Percentiles rank a stretch among this genome's conserved stretches.
phyloP scores from a whole-genome alignment of 2,888 invertebrate species.

The Leucophora obtusa region DNA sequence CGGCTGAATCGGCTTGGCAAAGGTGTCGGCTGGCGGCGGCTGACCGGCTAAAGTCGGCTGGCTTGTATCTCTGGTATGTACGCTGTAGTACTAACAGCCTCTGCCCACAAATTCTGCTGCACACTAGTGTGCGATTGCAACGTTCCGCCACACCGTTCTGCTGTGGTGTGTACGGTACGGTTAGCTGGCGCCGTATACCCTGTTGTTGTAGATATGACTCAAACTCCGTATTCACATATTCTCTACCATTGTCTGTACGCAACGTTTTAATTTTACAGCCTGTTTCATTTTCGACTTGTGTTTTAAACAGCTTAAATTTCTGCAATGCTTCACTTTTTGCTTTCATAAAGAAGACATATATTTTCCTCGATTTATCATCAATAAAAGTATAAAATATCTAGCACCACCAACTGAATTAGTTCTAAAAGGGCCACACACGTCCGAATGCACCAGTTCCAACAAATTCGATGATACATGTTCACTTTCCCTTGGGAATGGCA shows the following conservation, averaged over 20 bases:
- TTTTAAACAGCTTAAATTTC: conserved; percentile 43
- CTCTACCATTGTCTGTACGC: conserved; percentile 5
- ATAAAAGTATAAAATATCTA: conserved; percentile 49
- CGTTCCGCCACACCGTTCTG: conserved; percentile 43
- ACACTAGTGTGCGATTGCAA: conserved; percentile 22
- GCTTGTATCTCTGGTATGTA: no score
- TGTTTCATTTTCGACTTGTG: conserved; percentile 37
- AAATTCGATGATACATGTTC: conserved; percentile 18
- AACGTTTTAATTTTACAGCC: conserved; percentile 18
- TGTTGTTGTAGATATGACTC: no score
- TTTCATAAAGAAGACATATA: conserved; percentile 48
- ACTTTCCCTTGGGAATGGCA: conserved; percentile 28
- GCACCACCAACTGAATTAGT: conserved; percentile 31
- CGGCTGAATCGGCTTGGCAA: no score
- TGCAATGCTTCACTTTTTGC: conserved; percentile 39
- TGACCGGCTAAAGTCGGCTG: no score
- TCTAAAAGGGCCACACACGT: conserved; percentile 43
- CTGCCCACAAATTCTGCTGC: no score
- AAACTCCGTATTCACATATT: no score
- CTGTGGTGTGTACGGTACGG: conserved; percentile 27
- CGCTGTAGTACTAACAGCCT: no score
- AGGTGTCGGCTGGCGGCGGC: no score
- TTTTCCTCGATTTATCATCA: conserved; percentile 39
- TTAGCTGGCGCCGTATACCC: no score
- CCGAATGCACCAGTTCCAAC: conserved; percentile 44